phyloP scores from a whole-genome alignment of 1,140 invertebrate species.

The Druon quercuslanigerum region DNA sequence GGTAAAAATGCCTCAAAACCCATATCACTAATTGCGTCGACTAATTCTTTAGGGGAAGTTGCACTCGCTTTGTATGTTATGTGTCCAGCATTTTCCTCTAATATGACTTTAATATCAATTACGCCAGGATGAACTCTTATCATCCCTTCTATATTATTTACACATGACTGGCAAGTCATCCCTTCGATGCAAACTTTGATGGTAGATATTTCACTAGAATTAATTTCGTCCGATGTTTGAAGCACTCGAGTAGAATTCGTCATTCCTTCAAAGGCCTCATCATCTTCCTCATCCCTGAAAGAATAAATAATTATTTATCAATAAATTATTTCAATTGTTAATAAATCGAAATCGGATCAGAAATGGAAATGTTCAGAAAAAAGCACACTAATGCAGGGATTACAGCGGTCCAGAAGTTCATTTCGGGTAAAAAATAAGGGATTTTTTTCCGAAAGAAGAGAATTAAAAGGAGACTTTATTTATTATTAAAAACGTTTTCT shows the following conservation, averaged over 20 bases:
- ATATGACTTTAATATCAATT: constrained; percentile 76
- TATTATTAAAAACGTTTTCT: too few relatives aligned
- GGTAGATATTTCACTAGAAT: constrained; percentile 24
- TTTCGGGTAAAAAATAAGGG: too few relatives aligned
- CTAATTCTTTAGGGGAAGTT: constrained; percentile 77
- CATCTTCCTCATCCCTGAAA: constrained; percentile 65
- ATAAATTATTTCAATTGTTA: too few relatives aligned
- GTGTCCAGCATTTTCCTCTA: constrained; percentile 78
- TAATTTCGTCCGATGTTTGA: constrained; percentile 40
- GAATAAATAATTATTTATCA: constrained; percentile 33
- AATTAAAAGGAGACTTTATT: too few relatives aligned
- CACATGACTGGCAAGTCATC: constrained; percentile 90
- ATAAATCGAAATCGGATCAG: too few relatives aligned
- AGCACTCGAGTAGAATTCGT: constrained; percentile 57
- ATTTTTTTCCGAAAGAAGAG: too few relatives aligned
- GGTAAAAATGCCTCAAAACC: constrained; percentile 79
- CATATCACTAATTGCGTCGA: constrained; percentile 81
- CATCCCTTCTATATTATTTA: constrained; percentile 84
- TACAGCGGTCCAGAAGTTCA: too few relatives aligned
- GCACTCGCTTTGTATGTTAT: constrained; percentile 75
- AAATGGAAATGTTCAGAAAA: too few relatives aligned
- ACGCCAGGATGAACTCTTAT: constrained; percentile 80
- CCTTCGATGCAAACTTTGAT: constrained; percentile 79
- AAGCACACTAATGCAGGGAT: too few relatives aligned
- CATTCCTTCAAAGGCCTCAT: constrained; percentile 58